A percentile compares a stretch with the other conserved stretches of the same genome.
Evolutionary conservation across 2,113 vertebrate species (phyloP).

Genomic region (Callipepla californica): DNA sequence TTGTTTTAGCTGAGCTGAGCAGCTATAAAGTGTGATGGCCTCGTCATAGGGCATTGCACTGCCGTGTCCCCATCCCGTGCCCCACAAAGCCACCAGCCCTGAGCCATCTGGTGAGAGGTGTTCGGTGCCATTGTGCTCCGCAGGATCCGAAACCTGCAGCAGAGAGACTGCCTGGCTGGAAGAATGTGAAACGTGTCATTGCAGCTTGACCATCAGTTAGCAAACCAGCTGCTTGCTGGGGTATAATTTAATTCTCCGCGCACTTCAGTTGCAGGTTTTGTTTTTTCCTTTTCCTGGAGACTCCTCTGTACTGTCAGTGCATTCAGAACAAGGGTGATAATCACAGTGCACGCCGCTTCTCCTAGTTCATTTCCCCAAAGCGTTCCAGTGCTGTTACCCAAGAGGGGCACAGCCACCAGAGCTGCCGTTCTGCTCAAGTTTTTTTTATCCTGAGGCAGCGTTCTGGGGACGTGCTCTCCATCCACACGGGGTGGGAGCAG

Average conservation of each 20-base stretch:
- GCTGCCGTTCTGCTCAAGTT: neutral
- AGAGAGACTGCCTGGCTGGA: neutral
- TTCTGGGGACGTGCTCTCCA: conserved; percentile 6
- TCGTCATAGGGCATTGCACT: accelerated
- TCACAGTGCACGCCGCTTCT: neutral
- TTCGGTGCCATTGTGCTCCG: neutral
- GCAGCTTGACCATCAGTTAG: neutral
- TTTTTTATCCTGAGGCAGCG: conserved; percentile 28
- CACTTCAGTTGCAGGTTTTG: neutral
- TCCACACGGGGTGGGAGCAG: too few relatives aligned
- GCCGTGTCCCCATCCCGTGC: neutral
- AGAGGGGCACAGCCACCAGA: neutral
- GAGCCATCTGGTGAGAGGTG: neutral
- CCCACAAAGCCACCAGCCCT: neutral
- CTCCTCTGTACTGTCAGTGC: neutral
- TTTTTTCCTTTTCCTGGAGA: neutral
- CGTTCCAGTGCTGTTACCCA: neutral
- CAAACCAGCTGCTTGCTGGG: neutral
- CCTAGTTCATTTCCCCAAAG: neutral
- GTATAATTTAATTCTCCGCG: neutral
- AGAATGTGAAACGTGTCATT: neutral
- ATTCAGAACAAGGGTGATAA: neutral
- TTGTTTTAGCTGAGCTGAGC: neutral
- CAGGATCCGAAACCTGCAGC: neutral
- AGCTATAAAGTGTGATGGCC: neutral